Evolutionary conservation across 92 coral and sea anemone genomes (phyloP), one percentile per base, ranked within the genome.

Genomic region (Nematostella vectensis): DNA sequence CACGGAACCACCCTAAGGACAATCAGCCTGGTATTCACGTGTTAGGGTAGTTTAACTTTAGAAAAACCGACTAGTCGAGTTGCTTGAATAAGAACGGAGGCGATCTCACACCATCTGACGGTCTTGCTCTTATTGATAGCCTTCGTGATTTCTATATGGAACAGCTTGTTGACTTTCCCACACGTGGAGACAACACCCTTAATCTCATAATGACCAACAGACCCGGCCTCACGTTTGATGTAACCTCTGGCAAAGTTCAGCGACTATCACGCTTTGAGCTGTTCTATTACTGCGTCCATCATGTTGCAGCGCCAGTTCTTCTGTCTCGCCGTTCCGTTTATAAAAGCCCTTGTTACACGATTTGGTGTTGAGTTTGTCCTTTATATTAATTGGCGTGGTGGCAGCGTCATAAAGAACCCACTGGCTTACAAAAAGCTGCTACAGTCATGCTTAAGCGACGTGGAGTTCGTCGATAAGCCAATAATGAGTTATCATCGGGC

Each of bases 191-290:
- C 16, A 58, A 75, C 54, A 75, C 63, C 11, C 57, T 59, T 44
- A 75, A 75, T 55, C 51, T 67, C 43, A 62, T 67, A 48, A 29
- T 75, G 30, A 45, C 74, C 3, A 31, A 58, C 16, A 31, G 63
- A 6, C 51, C 50, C 1, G 56, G 56, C 15, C 56, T 50, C 12
- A 50, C 15, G 3, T 2, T 2, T 2, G 15, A 50, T 15, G 1
- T 3, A 4, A 2, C 38, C 69, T 66, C 75, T 48, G 31, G 40
- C 28, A 50, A 70, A 62, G 12, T 67, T 74, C 39, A 74, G 63
- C 24, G 81, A 74, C 73, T 75, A 74, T 26, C 74, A 58, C 53
- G 54, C 61, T 25, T 29, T 50, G 28, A 29, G 39, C 45, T 65
- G 70, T 37, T 57, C 29, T 33, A 27, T 50, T 3, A 50, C 13